Base-by-base conservation (phyloP, 2,113 vertebrate genomes). In the Varanus salvator region DNA sequence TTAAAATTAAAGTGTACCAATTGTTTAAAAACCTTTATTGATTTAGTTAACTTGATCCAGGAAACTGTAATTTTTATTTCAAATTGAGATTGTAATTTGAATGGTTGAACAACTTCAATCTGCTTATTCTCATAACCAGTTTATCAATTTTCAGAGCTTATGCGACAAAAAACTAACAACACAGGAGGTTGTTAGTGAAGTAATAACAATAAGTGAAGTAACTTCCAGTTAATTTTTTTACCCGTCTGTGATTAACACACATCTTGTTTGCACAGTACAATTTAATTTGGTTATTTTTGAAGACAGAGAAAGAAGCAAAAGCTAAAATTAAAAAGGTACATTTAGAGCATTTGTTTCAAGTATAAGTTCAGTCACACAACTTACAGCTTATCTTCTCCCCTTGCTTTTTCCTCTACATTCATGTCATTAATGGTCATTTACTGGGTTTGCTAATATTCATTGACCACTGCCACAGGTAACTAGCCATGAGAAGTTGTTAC, bases 371-470 rank as follows among this genome's bases (percentile, higher is more conserved):
- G 88, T 92, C 87, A 93, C 87, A 95, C 88, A 93, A 93, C 86
- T 64, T 95, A 86, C 93, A 94, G 83, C 85, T 91, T 87, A 89
- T 94, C 91, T 91, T 92, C 81, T 89, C 71, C 34, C 71, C 87
- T 54, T 86, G 90, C 81, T 90, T 90, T 86, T 91, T 27, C 38
- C 38, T 3, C 38, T 44, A 3, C 38, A 8, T 77, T 89, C 82
- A 78, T 95, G 91, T 95, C 91, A 66, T 90, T 94, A 90, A 91
- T 87, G 92, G 31, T 93, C 89, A 90, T 90, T 64, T 7, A 5
- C 54, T 54, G 54, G 54, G 54, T 54, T 54, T 12, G 54, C 54
- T 8, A 54, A 7, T 44, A 44, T 44, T 44, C 38, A 44, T 44
- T 44, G 38, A 44, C 38, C 38, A 44, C 54, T 12, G 11, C 11